Evolutionary conservation across 2,113 vertebrate genomes (phyloP).

Genomic region (Brachypteracias leptosomus): DNA sequence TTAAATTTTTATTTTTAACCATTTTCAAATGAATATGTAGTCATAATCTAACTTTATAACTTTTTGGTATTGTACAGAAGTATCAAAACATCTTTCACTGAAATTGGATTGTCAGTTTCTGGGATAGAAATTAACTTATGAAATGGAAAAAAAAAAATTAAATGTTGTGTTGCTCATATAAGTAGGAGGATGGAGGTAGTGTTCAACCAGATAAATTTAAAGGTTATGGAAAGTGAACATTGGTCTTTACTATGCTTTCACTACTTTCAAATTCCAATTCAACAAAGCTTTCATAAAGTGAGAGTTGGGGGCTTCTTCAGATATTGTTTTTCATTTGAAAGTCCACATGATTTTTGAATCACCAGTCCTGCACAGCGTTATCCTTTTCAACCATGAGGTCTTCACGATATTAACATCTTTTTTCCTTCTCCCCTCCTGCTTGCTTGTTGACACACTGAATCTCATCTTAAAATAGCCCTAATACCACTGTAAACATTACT

Average conservation of each 20-base stretch:
- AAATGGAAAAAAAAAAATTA: neutral
- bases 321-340: neutral
- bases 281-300: neutral
- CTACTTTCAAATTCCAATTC: neutral
- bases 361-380: neutral
- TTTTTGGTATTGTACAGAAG: neutral
- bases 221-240: neutral
- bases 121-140: neutral
- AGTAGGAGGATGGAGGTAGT: neutral
- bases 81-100: neutral
- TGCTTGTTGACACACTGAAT: neutral
- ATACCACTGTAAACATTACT: neutral
- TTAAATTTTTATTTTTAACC: neutral
- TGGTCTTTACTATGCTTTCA: neutral
- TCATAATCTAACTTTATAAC: neutral
- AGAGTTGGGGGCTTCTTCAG: neutral
- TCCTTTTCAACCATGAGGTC: neutral
- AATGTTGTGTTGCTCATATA: neutral
- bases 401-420: neutral
- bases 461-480: neutral
- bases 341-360: neutral
- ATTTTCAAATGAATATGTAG: neutral
- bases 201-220: neutral
- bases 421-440: neutral
- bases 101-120: neutral